Evolutionary conservation across 2,888 invertebrate genomes (phyloP), one percentile per base, ranked within the genome.

Genomic region (Portevinia maculata): DNA sequence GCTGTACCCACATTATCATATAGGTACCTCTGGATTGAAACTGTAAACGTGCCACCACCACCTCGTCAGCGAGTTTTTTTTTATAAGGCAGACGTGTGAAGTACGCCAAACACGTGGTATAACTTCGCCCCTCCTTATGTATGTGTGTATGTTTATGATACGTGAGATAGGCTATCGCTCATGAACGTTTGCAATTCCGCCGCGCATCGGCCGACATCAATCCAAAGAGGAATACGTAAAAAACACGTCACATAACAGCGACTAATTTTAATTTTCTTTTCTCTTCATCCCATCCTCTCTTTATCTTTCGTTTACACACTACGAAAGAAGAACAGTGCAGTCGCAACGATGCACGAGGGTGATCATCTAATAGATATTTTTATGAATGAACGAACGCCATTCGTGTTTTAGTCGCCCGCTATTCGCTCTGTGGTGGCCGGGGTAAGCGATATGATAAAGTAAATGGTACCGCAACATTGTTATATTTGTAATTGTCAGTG

Each of bases 51-150:
- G 41, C 28, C 11, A 39, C 28, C 28, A 53, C 24, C 50, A 46
- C 24, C 44, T 48, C 19, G 39, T 24, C 55, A 37, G n/a, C 52
- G 21, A 32, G 21, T 21, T 11, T 11, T 13, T 41, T 34, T 5
- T 34, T 39, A 28, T n/a, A 60, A 34, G 19, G 30, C 41, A 32
- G 28, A 64, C 73, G 48, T 48, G 53, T 24, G 50, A 73, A 64
- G 73, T 64, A 39, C 55, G 73, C 55, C 73, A 15, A 74, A 74
- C 74, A 74, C 74, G 74, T 74, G 74, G 74, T 74, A 32, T 15
- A 9, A 37, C 17, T 21, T 64, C 13, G 17, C 21, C 32, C 13
- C 17, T 7, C 17, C 13, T 11, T 11, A 6, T 17, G 11, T 52
- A n/a, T 52, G 19, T 13, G 17, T 34, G 5, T 28, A 15, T 39